Percentiles rank a stretch among this genome's conserved stretches.
phyloP scores from a whole-genome alignment of 2,888 invertebrate genomes.

The Spilosoma lubricipeda region DNA sequence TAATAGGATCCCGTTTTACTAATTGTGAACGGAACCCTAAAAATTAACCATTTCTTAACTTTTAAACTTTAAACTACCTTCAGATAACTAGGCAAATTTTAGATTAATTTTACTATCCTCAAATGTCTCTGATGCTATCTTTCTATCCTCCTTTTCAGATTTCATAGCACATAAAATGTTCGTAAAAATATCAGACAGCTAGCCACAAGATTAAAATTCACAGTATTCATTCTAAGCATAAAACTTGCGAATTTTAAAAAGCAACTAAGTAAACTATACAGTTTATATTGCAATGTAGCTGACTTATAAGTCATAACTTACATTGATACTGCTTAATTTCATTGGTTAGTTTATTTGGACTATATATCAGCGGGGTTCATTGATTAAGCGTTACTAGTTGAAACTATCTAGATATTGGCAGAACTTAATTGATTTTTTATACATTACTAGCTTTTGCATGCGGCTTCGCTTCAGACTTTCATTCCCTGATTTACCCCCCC shows the following conservation, averaged over 20 bases:
- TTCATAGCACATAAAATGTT: not conserved
- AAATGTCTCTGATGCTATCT: not conserved
- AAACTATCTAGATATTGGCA: no score
- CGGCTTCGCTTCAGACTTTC: no score
- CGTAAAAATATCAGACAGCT: not conserved
- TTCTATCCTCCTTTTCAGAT: not conserved
- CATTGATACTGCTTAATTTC: slow-evolving; percentile 32
- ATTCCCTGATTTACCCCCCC: no score
- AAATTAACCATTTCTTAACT: no score
- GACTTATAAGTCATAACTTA: slow-evolving; percentile 46
- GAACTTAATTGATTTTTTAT: no score
- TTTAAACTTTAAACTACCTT: no score
- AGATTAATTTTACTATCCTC: not conserved
- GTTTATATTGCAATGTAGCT: slow-evolving; percentile 35
- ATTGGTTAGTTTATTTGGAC: slow-evolving; percentile 17
- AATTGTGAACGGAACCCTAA: no score
- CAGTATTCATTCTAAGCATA: slow-evolving; percentile 2
- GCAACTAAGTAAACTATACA: slow-evolving; percentile 27
- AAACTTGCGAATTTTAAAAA: slow-evolving; percentile 32
- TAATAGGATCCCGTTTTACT: no score
- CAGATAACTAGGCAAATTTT: not conserved
- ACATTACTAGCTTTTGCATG: no score
- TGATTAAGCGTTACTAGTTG: not conserved
- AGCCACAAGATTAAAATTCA: slow-evolving; percentile 2
- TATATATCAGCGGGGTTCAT: slow-evolving; percentile 4